Evolutionary conservation across 2,113 vertebrate genomes (phyloP), one percentile per base, ranked within the genome.

Genomic region (Athene cunicularia): DNA sequence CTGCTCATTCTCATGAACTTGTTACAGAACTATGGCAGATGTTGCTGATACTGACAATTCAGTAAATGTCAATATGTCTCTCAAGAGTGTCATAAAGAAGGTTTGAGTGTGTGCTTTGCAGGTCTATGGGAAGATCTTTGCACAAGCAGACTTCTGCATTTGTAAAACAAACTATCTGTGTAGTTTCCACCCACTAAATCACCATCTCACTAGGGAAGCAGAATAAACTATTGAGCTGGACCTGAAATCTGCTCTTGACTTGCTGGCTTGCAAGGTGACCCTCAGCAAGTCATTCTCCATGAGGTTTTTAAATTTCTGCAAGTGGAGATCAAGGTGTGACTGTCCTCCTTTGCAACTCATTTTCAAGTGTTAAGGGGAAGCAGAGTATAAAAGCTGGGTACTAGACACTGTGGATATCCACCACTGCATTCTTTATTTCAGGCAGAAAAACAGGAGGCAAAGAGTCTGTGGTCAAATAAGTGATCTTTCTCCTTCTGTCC

Each of bases 81-180:
- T 67, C 37, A 39, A 45, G 15, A 41, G 14, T 56, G 24, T 64
- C 22, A 50, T 35, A 35, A 85, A 24, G 33, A 45, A 75, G 22
- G 12, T 41, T 45, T 72, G 24, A 64, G 16, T 18, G 19, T 68
- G 24, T 90, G 27, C 62, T 91, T 87, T 82, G 27, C 53, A 58
- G 19, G 8, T 87, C 67, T 91, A 27, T 43, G 35, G 75, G 75
- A 80, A 72, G 19, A 60, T 52, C 28, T 12, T 24, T 59, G 52
- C 20, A 39, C 12, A 41, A 50, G 20, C 52, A 68, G 62, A 64
- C 11, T 73, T 71, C 13, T 58, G 23, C 35, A 35, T 85, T 67
- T 67, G 5, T 75, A 64, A 60, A 93, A 71, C 17, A 81, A 2
- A 0, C 8, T 24, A 77, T 59, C 70, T 1, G 0, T 18, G 16